phyloP scores from a whole-genome alignment of 2,888 invertebrate genomes.

The Eupithecia abbreviata region DNA sequence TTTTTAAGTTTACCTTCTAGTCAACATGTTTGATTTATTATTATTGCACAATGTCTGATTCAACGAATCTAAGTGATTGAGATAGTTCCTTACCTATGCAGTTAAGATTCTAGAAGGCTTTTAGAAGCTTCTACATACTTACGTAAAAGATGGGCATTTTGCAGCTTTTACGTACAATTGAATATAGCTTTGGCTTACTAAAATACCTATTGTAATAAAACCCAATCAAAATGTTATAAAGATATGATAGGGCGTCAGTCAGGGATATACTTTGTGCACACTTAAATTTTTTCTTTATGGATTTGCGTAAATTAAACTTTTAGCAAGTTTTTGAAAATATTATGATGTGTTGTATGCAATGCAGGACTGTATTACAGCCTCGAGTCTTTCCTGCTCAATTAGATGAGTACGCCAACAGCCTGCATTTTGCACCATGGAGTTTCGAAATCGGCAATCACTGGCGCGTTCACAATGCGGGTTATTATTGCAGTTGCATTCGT shows the following conservation, averaged over 20 bases:
- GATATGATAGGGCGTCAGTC: neutral
- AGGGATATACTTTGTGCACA: neutral
- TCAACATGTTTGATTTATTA: neutral
- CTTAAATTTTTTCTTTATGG: neutral
- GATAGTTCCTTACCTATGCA: neutral
- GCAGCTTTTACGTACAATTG: neutral
- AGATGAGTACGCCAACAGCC: constrained; percentile 33
- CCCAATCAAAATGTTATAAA: neutral
- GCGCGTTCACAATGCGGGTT: constrained; percentile 76
- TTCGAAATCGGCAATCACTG: constrained; percentile 67
- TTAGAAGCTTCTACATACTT: neutral
- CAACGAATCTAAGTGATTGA: neutral
- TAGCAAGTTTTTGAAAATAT: neutral
- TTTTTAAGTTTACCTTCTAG: neutral
- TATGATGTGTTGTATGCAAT: neutral
- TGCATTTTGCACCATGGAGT: constrained; percentile 47
- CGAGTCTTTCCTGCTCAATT: constrained; percentile 10
- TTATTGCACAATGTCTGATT: neutral
- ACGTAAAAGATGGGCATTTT: neutral
- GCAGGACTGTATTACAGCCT: neutral
- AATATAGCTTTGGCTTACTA: neutral
- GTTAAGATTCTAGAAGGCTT: neutral
- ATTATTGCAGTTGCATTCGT: constrained; percentile 71
- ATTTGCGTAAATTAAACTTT: neutral
- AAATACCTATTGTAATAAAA: neutral